Conservation (phyloP, 1,140 invertebrate genomes). For the Euura lappo region DNA sequence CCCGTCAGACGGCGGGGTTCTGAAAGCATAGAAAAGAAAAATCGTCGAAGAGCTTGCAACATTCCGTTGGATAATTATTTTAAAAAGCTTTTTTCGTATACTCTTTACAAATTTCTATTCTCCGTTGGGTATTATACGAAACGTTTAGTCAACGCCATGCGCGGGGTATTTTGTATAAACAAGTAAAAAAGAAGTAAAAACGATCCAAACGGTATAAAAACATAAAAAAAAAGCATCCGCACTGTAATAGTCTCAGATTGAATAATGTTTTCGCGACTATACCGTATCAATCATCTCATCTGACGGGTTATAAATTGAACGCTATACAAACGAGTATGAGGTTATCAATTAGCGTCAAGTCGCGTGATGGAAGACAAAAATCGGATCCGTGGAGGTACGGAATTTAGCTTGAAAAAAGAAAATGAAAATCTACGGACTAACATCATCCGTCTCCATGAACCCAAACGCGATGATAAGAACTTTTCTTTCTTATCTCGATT, state of each 20-base stretch:
- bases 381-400: not conserved
- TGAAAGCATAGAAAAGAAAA: not conserved
- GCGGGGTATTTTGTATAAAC: not conserved
- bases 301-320: slow-evolving; percentile 7
- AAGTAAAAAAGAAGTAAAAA: not conserved
- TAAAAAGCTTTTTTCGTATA: not conserved
- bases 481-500: no score
- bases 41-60: not conserved
- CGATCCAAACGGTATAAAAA: not conserved
- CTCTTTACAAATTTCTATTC: not conserved
- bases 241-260: slow-evolving; percentile 5
- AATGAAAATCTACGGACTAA: not conserved
- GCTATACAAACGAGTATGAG: not conserved
- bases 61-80: not conserved
- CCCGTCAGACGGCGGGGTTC: not conserved
- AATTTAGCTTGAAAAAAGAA: not conserved
- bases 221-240: not conserved
- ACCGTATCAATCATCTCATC: not conserved
- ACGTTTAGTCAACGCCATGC: not conserved
- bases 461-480: no score
- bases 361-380: not conserved
- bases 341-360: slow-evolving; percentile 2
- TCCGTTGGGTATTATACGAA: not conserved
- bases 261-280: not conserved
- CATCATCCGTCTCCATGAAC: no score